Evolutionary conservation across 2,797 vertebrate genomes (phyloP).

Genomic region (Platyrinchus mystaceus): DNA sequence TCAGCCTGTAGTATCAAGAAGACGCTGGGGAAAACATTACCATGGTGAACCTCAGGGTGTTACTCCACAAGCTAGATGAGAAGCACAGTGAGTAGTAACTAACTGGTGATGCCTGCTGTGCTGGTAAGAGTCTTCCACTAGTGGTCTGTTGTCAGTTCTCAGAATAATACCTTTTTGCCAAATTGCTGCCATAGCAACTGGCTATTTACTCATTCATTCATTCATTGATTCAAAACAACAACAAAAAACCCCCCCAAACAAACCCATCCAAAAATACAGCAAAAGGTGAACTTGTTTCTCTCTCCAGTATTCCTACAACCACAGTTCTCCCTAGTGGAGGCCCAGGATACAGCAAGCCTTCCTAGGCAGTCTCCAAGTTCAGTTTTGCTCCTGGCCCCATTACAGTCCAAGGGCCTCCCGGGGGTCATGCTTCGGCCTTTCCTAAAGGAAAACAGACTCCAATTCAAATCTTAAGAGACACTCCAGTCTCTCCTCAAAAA

Average conservation of each 20-base stretch:
- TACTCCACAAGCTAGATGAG: background rate
- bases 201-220: background rate
- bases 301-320: conserved; percentile 49
- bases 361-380: background rate
- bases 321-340: conserved; percentile 67
- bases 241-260: background rate
- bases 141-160: background rate
- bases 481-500: background rate
- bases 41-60: background rate
- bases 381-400: background rate
- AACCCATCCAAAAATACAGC: background rate
- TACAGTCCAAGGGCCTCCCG: background rate
- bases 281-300: background rate
- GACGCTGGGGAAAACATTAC: background rate
- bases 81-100: background rate
- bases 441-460: background rate
- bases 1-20: background rate
- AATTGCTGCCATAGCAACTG: background rate
- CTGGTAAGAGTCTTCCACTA: background rate
- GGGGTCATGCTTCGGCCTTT: background rate
- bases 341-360: conserved; percentile 37
- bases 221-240: background rate
- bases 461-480: background rate
- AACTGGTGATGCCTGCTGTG: background rate
- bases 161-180: background rate